Base-by-base conservation (phyloP, 2,797 vertebrate genomes). In the Labeo calbasu region DNA sequence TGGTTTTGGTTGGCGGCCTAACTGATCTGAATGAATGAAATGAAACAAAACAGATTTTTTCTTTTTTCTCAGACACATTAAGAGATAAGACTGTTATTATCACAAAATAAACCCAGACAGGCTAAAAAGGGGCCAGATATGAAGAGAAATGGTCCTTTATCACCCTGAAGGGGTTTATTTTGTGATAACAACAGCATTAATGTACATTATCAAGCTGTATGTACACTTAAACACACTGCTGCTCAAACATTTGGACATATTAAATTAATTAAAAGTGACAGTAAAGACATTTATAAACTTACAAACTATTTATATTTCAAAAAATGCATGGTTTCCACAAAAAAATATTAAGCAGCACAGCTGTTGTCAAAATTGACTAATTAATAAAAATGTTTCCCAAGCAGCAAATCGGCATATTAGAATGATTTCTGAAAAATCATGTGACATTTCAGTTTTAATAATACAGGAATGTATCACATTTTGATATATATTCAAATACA, bases 121-220 rank as follows among this genome's bases (percentile, higher is more conserved):
- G 40, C 21, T 63, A 11, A 72, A 72, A n/a, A 14, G 23, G 23
- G 25, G 48, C 23, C 46, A 50, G 77, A 48, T 17, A 32, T 63
- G 5, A 65, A 32, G 40, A 63, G 59, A 65, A 28, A 11, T n/a
- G 10, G 40, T 21, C 11, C 19, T 65, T 21, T 19, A 50, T 78
- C 4, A 48, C 43, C 10, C 48, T 36, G 10, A 51, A 79, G 12
- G 23, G 3, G 43, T 36, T 50, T 32, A 50, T 66, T 78, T 78
- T 65, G 23, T 78, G 76, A 78, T 78, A 78, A 32, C 17, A n/a
- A 48, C 76, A 17, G 1, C 9, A 46, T 57, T 25, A 28, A 77
- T 48, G n/a, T 48, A 48, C 15, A 25, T 23, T 23, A 46, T 19
- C n/a, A 11, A 28, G 57, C 4, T 77, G 36, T 36, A 32, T 13